These are phyloP conservation scores for Pagetopsis macropterus DNA, from an alignment of 2,797 vertebrate genomes.

Conservation along the genomic window DNA sequence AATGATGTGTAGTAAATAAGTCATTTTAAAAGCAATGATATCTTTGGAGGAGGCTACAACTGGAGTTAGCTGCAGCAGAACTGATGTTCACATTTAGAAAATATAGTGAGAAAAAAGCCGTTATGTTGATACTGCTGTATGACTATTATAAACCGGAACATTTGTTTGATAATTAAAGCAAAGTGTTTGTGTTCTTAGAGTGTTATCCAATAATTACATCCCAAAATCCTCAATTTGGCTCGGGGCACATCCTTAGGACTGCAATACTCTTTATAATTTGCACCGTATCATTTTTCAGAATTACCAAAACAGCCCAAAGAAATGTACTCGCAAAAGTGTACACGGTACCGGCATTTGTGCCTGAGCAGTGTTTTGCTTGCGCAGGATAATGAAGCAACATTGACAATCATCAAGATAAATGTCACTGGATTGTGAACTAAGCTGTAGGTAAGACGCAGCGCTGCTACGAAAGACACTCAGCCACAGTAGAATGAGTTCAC, in stretches of 20 bases:
- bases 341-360: constrained; percentile 1
- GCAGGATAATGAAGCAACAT: constrained; percentile 9
- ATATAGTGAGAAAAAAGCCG: constrained; percentile 3
- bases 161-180: not conserved
- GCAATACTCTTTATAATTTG: constrained; percentile 46
- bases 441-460: constrained; percentile 12
- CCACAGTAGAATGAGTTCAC: constrained; percentile 10
- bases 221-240: constrained; percentile 33
- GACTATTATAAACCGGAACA: not conserved
- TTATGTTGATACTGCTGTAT: constrained; percentile 1
- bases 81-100: not conserved
- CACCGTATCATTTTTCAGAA: constrained; percentile 49
- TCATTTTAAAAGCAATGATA: constrained; percentile 33
- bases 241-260: constrained; percentile 32
- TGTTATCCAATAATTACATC: constrained; percentile 16
- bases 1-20: constrained; percentile 39
- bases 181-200: constrained; percentile 15
- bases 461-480: constrained; percentile 4
- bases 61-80: not conserved
- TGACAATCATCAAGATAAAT: constrained; percentile 20
- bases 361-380: constrained; percentile 4
- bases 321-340: constrained; percentile 24
- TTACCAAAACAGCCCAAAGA: constrained; percentile 16
- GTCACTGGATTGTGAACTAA: constrained; percentile 1
- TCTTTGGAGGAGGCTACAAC: not conserved